phyloP scores from a whole-genome alignment of 2,113 vertebrate species.

The Pogonocichla stellata region DNA sequence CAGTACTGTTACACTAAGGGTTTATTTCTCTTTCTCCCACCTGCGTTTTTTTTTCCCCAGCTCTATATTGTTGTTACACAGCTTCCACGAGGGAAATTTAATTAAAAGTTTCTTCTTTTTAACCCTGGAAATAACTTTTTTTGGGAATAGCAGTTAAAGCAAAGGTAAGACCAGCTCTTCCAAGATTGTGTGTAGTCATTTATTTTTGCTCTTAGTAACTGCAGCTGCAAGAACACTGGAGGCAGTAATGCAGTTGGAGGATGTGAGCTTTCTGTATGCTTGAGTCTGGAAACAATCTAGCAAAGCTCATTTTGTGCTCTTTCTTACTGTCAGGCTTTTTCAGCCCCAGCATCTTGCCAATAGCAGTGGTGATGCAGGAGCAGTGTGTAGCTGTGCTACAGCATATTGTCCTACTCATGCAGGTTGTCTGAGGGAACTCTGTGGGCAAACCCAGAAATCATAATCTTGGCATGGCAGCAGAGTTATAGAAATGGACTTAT shows the following conservation, averaged over 20 bases:
- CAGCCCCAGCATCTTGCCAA: not conserved
- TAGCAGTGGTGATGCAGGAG: not conserved
- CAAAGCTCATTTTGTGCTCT: not conserved
- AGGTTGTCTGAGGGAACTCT: not conserved
- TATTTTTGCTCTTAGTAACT: not conserved
- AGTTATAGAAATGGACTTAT: not conserved
- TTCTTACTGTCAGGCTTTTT: not conserved
- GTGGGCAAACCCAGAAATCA: not conserved
- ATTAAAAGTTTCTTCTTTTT: not conserved
- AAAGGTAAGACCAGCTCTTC: not conserved
- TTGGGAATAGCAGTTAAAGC: not conserved
- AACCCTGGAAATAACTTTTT: not conserved
- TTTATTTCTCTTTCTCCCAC: not conserved
- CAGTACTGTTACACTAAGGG: not conserved
- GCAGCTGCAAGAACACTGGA: not conserved
- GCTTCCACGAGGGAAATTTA: not conserved
- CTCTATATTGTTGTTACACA: not conserved
- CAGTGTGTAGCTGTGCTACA: not conserved
- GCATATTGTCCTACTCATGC: not conserved
- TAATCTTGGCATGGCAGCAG: not conserved
- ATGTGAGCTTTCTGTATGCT: not conserved
- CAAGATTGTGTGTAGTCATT: not conserved
- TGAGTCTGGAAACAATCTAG: not conserved
- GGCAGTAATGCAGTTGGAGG: not conserved
- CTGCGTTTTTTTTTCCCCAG: rapidly evolving